These are phyloP conservation scores for Lacerta agilis DNA, from an alignment of 2,797 vertebrate genomes.

Conservation along the genomic window DNA sequence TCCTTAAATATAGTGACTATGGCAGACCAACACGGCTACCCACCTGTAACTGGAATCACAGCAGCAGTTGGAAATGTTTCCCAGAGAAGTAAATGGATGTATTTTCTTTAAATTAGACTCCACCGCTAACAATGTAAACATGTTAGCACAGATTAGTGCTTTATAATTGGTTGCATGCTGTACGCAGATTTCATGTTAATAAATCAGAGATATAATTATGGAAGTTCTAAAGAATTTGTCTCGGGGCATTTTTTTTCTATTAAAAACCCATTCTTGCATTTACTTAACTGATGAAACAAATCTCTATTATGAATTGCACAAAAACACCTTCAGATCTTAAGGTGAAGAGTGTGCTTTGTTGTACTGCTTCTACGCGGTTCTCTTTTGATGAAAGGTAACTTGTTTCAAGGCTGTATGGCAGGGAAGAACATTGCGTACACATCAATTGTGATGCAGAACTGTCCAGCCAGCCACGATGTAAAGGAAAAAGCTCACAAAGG, in stretches of 20 bases:
- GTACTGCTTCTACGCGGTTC: neutral
- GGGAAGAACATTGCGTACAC: neutral
- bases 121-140: neutral
- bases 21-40: too few relatives aligned
- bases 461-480: neutral
- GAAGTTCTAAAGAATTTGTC: neutral
- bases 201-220: neutral
- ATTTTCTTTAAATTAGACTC: neutral
- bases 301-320: neutral
- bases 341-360: neutral
- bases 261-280: neutral
- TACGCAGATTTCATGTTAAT: neutral
- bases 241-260: neutral
- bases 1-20: too few relatives aligned
- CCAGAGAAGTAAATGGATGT: neutral
- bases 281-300: neutral
- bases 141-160: neutral
- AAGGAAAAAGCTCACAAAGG: neutral
- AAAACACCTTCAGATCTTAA: neutral
- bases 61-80: neutral
- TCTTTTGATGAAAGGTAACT: neutral
- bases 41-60: too few relatives aligned
- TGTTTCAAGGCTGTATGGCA: neutral
- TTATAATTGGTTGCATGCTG: neutral
- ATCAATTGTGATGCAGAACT: neutral